A percentile compares a stretch with the other conserved stretches of the same genome.
Conservation (phyloP, 2,797 vertebrate species). For the Phoeniculus purpureus region DNA sequence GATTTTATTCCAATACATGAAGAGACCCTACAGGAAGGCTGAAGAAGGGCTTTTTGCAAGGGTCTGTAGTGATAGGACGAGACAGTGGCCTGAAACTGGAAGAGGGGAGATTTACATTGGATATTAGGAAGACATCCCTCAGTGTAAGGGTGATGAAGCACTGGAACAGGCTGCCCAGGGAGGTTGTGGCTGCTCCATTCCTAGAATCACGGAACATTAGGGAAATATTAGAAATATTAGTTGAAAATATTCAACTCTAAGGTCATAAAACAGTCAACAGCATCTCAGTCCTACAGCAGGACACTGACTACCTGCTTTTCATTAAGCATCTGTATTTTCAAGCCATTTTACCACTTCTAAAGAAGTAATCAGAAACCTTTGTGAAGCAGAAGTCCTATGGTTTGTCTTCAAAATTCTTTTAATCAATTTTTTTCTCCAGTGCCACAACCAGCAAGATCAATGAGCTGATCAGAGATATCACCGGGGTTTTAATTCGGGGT, state of each 20-base stretch:
- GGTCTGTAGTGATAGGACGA: too few relatives aligned
- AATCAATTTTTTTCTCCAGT: neutral
- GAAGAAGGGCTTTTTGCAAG: too few relatives aligned
- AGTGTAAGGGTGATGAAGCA: too few relatives aligned
- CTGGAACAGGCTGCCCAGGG: too few relatives aligned
- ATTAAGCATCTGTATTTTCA: neutral
- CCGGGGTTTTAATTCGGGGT: neutral
- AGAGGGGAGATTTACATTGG: too few relatives aligned
- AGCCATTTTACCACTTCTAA: neutral
- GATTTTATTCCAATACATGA: neutral
- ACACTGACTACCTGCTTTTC: rapidly evolving
- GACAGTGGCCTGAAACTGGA: too few relatives aligned
- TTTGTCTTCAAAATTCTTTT: neutral
- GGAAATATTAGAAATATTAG: too few relatives aligned
- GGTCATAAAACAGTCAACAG: neutral
- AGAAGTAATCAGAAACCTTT: neutral
- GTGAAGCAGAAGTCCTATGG: neutral
- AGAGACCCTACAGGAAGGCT: too few relatives aligned
- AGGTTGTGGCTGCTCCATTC: too few relatives aligned
- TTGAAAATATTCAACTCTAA: neutral
- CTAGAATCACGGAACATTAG: too few relatives aligned
- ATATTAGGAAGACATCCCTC: too few relatives aligned
- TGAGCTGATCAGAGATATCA: neutral
- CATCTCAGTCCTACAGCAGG: neutral
- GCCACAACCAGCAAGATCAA: neutral